Evolutionary conservation across 2,113 vertebrate species (phyloP).

Genomic region (Poeciliopsis occidentalis): DNA sequence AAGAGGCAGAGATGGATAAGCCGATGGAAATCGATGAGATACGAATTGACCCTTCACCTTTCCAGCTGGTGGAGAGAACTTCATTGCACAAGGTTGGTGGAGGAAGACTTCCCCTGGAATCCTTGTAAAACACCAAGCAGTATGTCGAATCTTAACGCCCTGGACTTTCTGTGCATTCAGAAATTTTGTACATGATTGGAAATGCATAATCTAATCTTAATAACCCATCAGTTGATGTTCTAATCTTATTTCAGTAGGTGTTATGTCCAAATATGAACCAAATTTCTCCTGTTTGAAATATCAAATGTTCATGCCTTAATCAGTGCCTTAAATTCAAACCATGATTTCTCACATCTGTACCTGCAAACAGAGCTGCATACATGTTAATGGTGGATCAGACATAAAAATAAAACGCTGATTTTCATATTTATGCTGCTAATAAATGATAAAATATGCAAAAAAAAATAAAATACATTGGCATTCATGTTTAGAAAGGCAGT

Average conservation of each 20-base stretch:
- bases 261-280: background rate
- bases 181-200: background rate
- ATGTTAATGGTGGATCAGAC: background rate
- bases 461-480: background rate
- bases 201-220: background rate
- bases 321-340: background rate
- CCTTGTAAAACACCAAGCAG: background rate
- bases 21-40: conserved; percentile 89
- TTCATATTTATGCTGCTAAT: background rate
- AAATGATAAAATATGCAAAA: background rate
- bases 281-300: too few relatives aligned
- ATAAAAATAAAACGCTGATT: background rate
- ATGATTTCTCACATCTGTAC: too few relatives aligned
- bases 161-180: background rate
- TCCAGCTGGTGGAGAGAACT: conserved; percentile 95
- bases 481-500: background rate
- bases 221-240: background rate
- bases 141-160: background rate
- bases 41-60: conserved; percentile 90
- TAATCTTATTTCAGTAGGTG: background rate
- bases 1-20: conserved; percentile 86
- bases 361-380: background rate
- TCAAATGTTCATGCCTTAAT: background rate
- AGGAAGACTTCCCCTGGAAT: conserved; percentile 1
- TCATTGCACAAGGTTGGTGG: conserved; percentile 89